Conservation (phyloP, 2,797 vertebrate species). For the Schizothorax lantsangensis region DNA sequence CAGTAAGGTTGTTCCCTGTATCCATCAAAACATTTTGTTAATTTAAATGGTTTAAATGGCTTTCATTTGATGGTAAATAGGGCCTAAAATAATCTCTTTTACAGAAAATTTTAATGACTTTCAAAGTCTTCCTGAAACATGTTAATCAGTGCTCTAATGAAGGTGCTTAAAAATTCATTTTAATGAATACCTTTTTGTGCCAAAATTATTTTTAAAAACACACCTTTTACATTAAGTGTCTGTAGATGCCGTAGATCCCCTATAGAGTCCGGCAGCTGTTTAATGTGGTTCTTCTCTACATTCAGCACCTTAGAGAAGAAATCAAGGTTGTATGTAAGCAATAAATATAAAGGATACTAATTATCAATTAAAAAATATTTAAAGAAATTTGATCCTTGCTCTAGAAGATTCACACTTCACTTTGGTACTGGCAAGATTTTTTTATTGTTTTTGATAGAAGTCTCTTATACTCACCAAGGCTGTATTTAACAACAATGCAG, state of each 20-base stretch:
- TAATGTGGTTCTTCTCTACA: slow-evolving; percentile 87
- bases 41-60: neutral
- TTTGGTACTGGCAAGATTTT: neutral
- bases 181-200: neutral
- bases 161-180: neutral
- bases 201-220: neutral
- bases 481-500: neutral
- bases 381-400: neutral
- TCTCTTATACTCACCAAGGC: neutral
- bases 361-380: neutral
- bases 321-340: neutral
- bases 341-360: neutral
- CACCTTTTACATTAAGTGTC: slow-evolving; percentile 91
- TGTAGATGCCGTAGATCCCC: slow-evolving; percentile 87
- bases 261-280: slow-evolving; percentile 83
- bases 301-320: slow-evolving; percentile 85
- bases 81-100: neutral
- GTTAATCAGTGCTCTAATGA: neutral
- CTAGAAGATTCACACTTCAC: neutral
- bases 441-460: neutral
- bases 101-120: neutral
- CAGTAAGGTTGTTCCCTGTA: slow-evolving; percentile 85
- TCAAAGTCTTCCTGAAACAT: too few species aligned
- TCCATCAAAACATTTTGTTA: neutral
- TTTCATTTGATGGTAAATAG: neutral